phyloP scores from a whole-genome alignment of 2,888 invertebrate genomes.

The Drosophila gaucha region DNA sequence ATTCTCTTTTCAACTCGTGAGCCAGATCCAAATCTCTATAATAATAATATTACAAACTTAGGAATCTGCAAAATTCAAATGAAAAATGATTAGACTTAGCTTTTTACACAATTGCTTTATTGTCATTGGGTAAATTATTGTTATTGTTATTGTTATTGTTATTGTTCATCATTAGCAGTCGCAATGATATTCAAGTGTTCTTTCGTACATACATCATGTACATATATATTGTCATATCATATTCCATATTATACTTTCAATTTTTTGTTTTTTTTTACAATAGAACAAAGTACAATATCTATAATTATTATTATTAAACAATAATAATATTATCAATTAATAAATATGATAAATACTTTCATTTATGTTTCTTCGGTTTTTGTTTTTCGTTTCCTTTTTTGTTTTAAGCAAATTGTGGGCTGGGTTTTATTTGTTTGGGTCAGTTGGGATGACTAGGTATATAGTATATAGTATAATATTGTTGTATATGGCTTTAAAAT shows the following conservation, averaged over 20 bases:
- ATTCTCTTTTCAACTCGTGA: too few species aligned
- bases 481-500: slow-evolving; percentile 54
- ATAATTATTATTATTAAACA: slow-evolving; percentile 16
- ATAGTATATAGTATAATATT: background rate
- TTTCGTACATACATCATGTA: slow-evolving; percentile 13
- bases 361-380: background rate
- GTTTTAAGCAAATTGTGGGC: slow-evolving; percentile 43
- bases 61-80: too few species aligned
- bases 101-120: slow-evolving; percentile 60
- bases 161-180: slow-evolving; percentile 35
- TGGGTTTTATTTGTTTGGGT: slow-evolving; percentile 2
- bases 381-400: slow-evolving; percentile 1
- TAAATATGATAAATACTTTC: background rate
- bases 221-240: slow-evolving; percentile 10
- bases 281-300: slow-evolving; percentile 26
- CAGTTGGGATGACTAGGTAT: background rate
- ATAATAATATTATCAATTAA: slow-evolving; percentile 6
- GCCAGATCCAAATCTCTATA: too few species aligned
- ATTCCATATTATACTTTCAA: slow-evolving; percentile 11
- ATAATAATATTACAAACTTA: too few species aligned
- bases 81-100: slow-evolving; percentile 2
- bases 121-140: slow-evolving; percentile 65
- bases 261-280: slow-evolving; percentile 30
- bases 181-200: slow-evolving; percentile 25
- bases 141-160: slow-evolving; percentile 42